Conservation (phyloP, 2,888 invertebrate species). For the Koerneria pararmatus region DNA sequence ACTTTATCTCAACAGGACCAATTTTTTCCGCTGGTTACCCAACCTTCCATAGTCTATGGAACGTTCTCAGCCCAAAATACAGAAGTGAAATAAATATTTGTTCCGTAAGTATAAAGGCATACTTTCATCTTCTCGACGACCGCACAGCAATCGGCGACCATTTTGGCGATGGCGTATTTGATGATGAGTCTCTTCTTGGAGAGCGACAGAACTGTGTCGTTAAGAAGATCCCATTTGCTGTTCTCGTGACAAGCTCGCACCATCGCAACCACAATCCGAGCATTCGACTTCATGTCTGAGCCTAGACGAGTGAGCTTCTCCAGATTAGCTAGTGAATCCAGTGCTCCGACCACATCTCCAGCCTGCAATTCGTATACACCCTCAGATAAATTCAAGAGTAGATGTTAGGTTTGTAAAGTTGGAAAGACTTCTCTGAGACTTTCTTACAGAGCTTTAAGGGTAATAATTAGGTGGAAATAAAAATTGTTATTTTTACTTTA, state of each 20-base stretch:
- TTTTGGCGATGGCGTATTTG: constrained; percentile 67
- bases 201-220: constrained; percentile 67
- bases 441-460: not conserved
- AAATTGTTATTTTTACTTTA: no score
- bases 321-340: constrained; percentile 82
- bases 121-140: constrained; percentile 48
- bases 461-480: not conserved
- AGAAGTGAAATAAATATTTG: not conserved
- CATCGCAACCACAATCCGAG: constrained; percentile 84
- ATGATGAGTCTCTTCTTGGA: constrained; percentile 91
- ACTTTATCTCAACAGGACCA: no score
- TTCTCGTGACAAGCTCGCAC: constrained; percentile 76
- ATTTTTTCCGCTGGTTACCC: no score
- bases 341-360: constrained; percentile 85
- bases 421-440: not conserved
- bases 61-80: constrained; percentile 60
- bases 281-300: constrained; percentile 90
- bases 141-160: constrained; percentile 48
- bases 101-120: not conserved
- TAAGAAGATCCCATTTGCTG: constrained; percentile 84
- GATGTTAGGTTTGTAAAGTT: not conserved
- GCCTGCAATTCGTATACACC: constrained; percentile 60
- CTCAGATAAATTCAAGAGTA: not conserved
- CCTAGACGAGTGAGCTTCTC: constrained; percentile 84
- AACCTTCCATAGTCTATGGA: no score